phyloP scores from a whole-genome alignment of 2,888 invertebrate species.

The Philonicus albiceps region DNA sequence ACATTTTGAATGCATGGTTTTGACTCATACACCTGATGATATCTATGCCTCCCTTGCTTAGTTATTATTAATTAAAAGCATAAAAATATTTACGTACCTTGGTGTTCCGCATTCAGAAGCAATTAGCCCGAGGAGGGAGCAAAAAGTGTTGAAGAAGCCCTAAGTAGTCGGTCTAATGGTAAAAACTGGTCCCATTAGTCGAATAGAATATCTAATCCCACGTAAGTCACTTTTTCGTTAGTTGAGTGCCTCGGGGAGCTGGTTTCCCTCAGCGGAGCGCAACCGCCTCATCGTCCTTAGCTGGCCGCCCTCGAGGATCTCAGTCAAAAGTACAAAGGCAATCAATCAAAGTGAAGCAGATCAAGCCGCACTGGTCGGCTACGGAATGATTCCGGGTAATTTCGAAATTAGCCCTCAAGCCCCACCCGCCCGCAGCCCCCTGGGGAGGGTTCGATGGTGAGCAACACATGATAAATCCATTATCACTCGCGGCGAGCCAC shows the following conservation, averaged over 20 bases:
- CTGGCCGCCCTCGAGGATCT: neutral
- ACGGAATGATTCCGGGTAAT: neutral
- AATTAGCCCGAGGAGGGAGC: neutral
- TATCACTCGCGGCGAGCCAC: conserved; percentile 13
- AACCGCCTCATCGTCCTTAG: neutral
- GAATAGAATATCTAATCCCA: neutral
- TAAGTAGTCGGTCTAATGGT: neutral
- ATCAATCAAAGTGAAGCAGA: conserved; percentile 13
- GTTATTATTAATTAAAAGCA: neutral
- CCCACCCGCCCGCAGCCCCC: neutral
- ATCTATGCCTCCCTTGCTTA: too few relatives aligned
- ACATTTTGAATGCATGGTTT: too few relatives aligned
- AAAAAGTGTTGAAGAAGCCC: neutral
- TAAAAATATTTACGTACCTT: neutral
- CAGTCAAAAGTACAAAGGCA: conserved; percentile 2
- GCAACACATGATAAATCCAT: conserved; percentile 44
- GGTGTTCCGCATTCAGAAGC: neutral
- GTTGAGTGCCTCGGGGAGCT: neutral
- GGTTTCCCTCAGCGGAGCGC: neutral
- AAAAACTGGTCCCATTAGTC: neutral
- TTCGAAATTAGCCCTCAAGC: neutral
- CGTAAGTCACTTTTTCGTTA: neutral
- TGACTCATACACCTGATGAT: too few relatives aligned
- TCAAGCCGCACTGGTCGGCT: neutral
- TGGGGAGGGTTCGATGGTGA: neutral